phyloP scores from a whole-genome alignment of 2,113 vertebrate species.

The Phylloscopus trochiloides region DNA sequence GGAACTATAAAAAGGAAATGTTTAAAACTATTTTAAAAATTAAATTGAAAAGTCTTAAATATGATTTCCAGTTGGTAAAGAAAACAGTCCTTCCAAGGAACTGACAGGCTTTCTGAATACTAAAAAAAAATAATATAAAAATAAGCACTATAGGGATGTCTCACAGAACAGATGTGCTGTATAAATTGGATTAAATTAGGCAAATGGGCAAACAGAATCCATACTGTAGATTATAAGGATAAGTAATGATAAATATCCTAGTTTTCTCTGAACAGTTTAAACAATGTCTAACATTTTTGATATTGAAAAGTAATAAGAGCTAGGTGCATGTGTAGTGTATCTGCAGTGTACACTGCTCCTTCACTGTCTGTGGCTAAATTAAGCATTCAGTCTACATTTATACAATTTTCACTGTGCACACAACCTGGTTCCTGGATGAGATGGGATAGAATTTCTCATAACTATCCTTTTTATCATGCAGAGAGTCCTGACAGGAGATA shows the following conservation, averaged over 20 bases:
- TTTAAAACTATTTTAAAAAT: neutral
- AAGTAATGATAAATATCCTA: neutral
- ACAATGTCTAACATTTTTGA: neutral
- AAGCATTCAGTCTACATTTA: neutral
- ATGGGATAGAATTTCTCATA: neutral
- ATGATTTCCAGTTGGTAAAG: neutral
- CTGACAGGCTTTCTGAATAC: neutral
- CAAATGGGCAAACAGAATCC: neutral
- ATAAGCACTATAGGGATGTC: neutral
- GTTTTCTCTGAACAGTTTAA: neutral
- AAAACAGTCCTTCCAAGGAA: neutral
- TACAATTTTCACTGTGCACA: neutral
- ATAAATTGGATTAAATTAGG: neutral
- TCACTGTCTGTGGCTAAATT: neutral
- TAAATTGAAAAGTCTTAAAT: neutral
- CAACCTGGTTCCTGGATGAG: neutral
- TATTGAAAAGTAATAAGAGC: neutral
- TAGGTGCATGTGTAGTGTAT: neutral
- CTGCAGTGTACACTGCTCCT: neutral
- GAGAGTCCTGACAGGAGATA: neutral
- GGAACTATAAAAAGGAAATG: neutral
- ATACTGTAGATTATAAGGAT: neutral
- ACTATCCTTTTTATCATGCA: neutral
- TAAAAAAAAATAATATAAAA: neutral
- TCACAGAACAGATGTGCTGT: rapidly evolving